Evolutionary conservation across 2,113 vertebrate genomes (phyloP).

Genomic region (Uria aalge): DNA sequence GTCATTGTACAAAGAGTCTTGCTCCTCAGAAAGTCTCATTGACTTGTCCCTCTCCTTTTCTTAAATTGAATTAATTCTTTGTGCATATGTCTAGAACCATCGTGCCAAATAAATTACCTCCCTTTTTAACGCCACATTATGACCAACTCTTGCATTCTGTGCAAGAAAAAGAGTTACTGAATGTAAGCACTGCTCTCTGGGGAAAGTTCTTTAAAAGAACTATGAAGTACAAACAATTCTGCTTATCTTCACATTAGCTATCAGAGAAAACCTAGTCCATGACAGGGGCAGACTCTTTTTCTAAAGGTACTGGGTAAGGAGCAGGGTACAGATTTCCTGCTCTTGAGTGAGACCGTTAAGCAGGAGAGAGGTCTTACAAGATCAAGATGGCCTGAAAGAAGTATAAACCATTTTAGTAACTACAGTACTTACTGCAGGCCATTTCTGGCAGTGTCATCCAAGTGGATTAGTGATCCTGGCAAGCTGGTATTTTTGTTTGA

Average conservation of each 20-base stretch:
- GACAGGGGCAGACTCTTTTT: not conserved
- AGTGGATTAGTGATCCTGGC: not conserved
- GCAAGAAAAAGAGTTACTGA: not conserved
- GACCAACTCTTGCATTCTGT: not conserved
- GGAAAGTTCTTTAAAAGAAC: not conserved
- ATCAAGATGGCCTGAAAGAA: not conserved
- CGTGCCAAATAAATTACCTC: not conserved
- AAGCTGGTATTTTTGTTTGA: not conserved
- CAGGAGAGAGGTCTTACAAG: not conserved
- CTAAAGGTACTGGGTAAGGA: not conserved
- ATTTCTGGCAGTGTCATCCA: not conserved
- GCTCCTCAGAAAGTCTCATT: not conserved
- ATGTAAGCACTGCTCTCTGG: fast-evolving
- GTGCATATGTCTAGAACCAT: not conserved
- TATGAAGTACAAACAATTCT: not conserved
- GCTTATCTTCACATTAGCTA: not conserved
- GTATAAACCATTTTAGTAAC: not conserved
- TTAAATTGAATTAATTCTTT: not conserved
- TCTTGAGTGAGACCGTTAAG: not conserved
- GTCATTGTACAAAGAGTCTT: not conserved
- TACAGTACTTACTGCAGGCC: not conserved
- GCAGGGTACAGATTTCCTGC: not conserved
- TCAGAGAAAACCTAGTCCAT: not conserved
- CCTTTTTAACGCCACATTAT: not conserved
- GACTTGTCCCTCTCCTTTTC: not conserved